A percentile compares a stretch with the other conserved stretches of the same genome.
phyloP scores from a whole-genome alignment of 2,113 vertebrate genomes.

The Upupa epops region DNA sequence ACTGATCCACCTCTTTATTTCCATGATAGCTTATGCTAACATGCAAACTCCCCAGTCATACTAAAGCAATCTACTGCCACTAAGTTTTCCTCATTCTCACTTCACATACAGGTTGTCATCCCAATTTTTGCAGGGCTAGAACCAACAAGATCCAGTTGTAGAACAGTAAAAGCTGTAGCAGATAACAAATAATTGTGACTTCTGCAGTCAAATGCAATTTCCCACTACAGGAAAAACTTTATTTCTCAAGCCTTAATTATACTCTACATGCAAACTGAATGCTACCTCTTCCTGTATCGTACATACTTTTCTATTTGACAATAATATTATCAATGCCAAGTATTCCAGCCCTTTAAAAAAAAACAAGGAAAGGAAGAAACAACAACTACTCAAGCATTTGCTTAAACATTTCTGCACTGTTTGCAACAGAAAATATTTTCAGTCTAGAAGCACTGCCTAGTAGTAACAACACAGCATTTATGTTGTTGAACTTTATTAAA shows the following conservation, averaged over 20 bases:
- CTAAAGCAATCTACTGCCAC: neutral
- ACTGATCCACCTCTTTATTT: neutral
- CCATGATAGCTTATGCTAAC: neutral
- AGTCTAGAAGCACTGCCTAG: neutral
- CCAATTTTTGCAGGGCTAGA: neutral
- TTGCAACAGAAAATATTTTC: neutral
- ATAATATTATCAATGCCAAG: neutral
- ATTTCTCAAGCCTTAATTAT: neutral
- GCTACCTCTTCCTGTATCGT: neutral
- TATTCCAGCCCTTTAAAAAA: neutral
- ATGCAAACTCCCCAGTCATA: neutral
- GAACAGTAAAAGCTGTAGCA: neutral
- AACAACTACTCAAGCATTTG: neutral
- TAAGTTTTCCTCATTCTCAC: neutral
- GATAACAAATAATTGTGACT: neutral
- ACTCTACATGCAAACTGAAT: neutral
- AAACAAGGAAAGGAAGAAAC: neutral
- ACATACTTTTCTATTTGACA: neutral
- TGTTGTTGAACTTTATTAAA: neutral
- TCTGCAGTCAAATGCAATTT: neutral
- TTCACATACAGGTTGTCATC: neutral
- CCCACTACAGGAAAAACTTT: neutral
- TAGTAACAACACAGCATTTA: neutral
- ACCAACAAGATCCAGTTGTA: neutral
- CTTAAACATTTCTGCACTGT: neutral